These are phyloP conservation scores for Pseudococcus longispinus DNA, from an alignment of 2,888 invertebrate genomes.

Conservation along the genomic window DNA sequence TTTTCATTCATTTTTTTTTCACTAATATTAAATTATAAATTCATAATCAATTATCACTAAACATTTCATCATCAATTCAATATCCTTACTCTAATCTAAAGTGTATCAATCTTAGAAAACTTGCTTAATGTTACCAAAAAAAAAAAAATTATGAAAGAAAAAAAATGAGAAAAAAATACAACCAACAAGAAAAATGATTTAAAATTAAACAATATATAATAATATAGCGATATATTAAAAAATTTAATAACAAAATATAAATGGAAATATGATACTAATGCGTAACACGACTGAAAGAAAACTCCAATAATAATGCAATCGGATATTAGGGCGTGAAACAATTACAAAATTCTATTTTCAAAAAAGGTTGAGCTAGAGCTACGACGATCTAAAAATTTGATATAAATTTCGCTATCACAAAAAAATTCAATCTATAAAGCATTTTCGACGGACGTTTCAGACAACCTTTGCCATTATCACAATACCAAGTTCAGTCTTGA, in stretches of 20 bases:
- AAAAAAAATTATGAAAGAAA: background rate
- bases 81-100: background rate
- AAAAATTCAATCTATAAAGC: background rate
- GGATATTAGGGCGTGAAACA: background rate
- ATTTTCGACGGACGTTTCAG: background rate
- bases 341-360: background rate
- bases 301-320: background rate
- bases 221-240: background rate
- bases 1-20: too few species aligned
- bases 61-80: too few species aligned
- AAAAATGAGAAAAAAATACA: background rate
- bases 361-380: background rate
- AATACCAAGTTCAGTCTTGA: background rate
- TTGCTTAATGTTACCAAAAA: background rate
- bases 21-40: too few species aligned
- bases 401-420: background rate
- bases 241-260: background rate
- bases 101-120: background rate
- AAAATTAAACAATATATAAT: background rate
- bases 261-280: background rate
- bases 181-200: background rate
- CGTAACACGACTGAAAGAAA: background rate
- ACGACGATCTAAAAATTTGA: constrained; percentile 5
- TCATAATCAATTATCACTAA: too few species aligned
- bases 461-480: background rate